Evolutionary conservation across 2,888 invertebrate species (phyloP), one percentile per base, ranked within the genome.

Genomic region (Philereme transversata): DNA sequence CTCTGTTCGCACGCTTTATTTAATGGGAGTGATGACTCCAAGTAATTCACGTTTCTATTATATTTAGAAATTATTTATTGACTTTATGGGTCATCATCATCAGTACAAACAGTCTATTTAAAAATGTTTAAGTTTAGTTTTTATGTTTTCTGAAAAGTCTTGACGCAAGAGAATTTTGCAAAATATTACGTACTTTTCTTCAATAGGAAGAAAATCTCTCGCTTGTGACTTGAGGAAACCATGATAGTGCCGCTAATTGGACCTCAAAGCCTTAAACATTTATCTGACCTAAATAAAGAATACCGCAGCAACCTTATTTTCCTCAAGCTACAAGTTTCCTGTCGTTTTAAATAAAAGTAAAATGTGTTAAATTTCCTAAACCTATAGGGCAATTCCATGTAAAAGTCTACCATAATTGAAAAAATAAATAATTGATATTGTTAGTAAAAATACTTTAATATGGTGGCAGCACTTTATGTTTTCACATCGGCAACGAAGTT

Each of bases 21-120:
- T 62, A 57, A 65, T 65, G 53, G 55, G 61, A 44, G 56, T 48
- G 64, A 59, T 65, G 64, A 57, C 64, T 65, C 53, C 46, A 49
- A 55, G 45, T 38, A 40, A 51, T 38, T 38, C 36, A 9, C 40
- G 51, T 33, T 51, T 41, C 41, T 43, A 10, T 10, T 43, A 43
- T 43, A 4, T 10, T 43, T 43, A 43, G 4, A 10, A 43, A 43
- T 10, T 43, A 43, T 43, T 10, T 43, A 5, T 43, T 10, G n/a
- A 43, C 43, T 43, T 43, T 10, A 43, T 43, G 5, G 40, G 6
- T 40, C 2, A 40, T 40, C 40, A 36, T 5, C 36, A 6, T 7
- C 5, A 36, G 36, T 4, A 40, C 40, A 8, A 40, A 8, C 40
- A 5, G 8, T 8, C 40, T 40, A 40, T 40, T 40, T 40, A 7